A percentile compares a stretch with the other conserved stretches of the same genome.
phyloP scores from a whole-genome alignment of 2,888 invertebrate genomes.

The Campoletis raptor region DNA sequence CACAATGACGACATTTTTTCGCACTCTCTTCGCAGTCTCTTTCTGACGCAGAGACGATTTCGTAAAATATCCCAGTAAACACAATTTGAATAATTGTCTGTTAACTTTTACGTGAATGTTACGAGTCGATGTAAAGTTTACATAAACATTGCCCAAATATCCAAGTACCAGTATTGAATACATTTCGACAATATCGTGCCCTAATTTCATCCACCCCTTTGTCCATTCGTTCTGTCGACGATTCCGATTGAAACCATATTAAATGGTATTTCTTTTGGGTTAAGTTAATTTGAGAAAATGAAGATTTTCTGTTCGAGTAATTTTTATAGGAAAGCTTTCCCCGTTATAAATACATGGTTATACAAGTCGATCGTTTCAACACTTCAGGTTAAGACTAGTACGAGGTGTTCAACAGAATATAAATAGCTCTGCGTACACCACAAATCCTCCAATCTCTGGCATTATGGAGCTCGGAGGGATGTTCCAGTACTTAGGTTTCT shows the following conservation, averaged over 20 bases:
- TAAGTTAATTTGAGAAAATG: background rate
- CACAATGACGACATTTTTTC: slow-evolving; percentile 15
- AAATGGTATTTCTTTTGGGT: background rate
- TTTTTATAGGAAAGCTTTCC: background rate
- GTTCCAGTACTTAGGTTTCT: background rate
- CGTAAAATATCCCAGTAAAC: background rate
- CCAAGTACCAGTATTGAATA: background rate
- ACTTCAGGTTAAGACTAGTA: slow-evolving; percentile 25
- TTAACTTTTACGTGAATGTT: no score
- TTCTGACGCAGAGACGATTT: slow-evolving; percentile 48
- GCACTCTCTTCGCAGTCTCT: background rate
- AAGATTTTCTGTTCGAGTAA: background rate
- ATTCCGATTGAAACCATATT: background rate
- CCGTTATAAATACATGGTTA: background rate
- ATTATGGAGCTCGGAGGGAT: background rate
- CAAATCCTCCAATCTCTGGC: slow-evolving; percentile 1
- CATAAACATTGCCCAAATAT: no score
- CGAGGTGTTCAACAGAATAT: slow-evolving; percentile 18
- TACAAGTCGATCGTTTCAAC: background rate
- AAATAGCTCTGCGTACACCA: slow-evolving; percentile 33
- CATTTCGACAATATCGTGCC: background rate
- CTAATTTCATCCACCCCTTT: background rate
- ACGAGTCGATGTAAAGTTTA: no score
- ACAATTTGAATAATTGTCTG: no score
- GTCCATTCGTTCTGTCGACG: background rate